These are phyloP conservation scores for Phyllotis vaccarum DNA, from an alignment of 2,797 vertebrate genomes.

Conservation along the genomic window DNA sequence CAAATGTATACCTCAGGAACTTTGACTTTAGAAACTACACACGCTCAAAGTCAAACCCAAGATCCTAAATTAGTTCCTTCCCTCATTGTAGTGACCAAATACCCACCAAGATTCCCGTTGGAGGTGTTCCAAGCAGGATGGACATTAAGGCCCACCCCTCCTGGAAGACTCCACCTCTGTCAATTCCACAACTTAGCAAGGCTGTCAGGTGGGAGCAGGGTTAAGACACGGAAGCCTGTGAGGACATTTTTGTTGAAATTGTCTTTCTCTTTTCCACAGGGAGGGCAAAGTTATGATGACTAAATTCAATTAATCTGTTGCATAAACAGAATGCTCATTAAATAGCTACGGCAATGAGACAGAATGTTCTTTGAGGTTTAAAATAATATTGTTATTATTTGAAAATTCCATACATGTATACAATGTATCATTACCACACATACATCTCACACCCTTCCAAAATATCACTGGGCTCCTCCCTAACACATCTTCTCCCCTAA, in stretches of 20 bases:
- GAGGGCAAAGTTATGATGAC: not conserved
- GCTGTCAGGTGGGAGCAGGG: not conserved
- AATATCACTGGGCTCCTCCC: not conserved
- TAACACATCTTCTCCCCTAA: too few relatives aligned
- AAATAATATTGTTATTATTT: not conserved
- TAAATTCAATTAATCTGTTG: not conserved
- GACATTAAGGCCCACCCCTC: not conserved
- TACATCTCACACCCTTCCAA: not conserved
- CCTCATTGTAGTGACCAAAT: not conserved
- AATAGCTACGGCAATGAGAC: not conserved
- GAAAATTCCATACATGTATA: not conserved
- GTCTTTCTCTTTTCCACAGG: not conserved
- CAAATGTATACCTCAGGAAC: not conserved
- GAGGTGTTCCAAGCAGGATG: constrained; percentile 2
- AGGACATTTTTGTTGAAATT: not conserved
- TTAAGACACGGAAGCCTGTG: not conserved
- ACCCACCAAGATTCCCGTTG: not conserved
- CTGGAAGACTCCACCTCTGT: not conserved
- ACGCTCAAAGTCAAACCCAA: not conserved
- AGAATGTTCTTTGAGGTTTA: not conserved
- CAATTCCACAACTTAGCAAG: not conserved
- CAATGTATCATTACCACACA: not conserved
- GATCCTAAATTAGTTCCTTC: not conserved
- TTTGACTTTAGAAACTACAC: not conserved
- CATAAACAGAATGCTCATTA: not conserved